Evolutionary conservation across 2,113 vertebrate genomes (phyloP).

Genomic region (Gracilinanus agilis): DNA sequence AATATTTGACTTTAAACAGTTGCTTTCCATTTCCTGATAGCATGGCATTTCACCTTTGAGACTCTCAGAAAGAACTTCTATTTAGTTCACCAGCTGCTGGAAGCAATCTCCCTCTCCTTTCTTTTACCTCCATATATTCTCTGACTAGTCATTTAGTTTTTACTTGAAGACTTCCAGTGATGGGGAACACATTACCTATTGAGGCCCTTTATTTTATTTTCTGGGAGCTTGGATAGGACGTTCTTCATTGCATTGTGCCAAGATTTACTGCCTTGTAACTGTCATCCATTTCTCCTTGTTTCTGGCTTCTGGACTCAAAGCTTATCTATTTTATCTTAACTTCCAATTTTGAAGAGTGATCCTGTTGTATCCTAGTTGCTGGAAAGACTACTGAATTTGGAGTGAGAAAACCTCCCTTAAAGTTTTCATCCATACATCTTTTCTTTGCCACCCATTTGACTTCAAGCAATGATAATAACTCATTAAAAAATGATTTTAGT

Average conservation of each 20-base stretch:
- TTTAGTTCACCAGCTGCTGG: not conserved
- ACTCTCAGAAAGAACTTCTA: not conserved
- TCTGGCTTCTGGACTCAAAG: not conserved
- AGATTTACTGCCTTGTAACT: not conserved
- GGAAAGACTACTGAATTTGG: not conserved
- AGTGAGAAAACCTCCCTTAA: not conserved
- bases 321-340: not conserved
- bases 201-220: not conserved
- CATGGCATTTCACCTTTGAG: not conserved
- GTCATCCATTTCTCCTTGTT: not conserved
- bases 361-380: not conserved
- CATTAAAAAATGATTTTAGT: not conserved
- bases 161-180: not conserved
- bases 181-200: not conserved
- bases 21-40: not conserved
- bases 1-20: not conserved
- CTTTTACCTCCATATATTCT: not conserved
- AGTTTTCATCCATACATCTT: not conserved
- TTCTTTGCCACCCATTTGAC: not conserved
- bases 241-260: not conserved
- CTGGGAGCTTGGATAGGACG: not conserved
- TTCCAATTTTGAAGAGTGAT: not conserved
- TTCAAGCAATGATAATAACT: not conserved
- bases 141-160: not conserved
- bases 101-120: not conserved